Base-by-base conservation (phyloP, 2,888 invertebrate genomes). In the Agrenia bidenticulata region DNA sequence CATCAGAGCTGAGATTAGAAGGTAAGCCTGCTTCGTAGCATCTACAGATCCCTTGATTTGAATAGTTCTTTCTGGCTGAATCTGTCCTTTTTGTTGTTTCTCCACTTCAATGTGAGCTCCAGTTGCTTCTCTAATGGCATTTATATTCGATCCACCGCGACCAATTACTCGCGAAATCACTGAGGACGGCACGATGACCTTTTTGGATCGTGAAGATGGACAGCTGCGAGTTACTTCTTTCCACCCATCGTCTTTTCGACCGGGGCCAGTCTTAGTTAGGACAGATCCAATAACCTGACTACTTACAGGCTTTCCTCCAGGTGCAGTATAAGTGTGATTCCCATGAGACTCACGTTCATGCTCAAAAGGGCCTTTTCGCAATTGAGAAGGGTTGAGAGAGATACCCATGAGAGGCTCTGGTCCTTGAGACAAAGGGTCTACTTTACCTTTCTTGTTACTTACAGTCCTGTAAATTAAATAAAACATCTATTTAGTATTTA, bases 21-120 rank as follows among this genome's bases (percentile, higher is more conserved):
- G 86, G 78, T 94, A 90, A 59, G 98, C 97, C 79, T 94, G 93
- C 79, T 92, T 90, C 0, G 91, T 94, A 7, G 94, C 92, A 77
- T 97, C 96, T 21, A 89, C 85, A 0, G 93, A 89, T 55, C 96
- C 96, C 82, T 89, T 94, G 78, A 99, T 95, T 49, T 94, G 95
- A 74, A 99, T 94, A 78, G 90, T 90, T 76, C 98, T 85, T 80
- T 96, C 95, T 63, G 91, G 92, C 82, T 93, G 94, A 32, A 79
- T 78, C 62, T 80, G 79, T 4, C 92, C 90, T 82, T 94, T 94
- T 79, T 89, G 89, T 82, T 96, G 95, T 81, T 98, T 98, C 81
- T 98, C 98, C 26, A 98, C 94, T 82, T 98, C 96, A 79, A 99
- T 98, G 80, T 96, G 94, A 4, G 98, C 98, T 66, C 96, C 95